Evolutionary conservation across 2,888 invertebrate genomes (phyloP), one percentile per base, ranked within the genome.

Genomic region (Orthosia incerta): DNA sequence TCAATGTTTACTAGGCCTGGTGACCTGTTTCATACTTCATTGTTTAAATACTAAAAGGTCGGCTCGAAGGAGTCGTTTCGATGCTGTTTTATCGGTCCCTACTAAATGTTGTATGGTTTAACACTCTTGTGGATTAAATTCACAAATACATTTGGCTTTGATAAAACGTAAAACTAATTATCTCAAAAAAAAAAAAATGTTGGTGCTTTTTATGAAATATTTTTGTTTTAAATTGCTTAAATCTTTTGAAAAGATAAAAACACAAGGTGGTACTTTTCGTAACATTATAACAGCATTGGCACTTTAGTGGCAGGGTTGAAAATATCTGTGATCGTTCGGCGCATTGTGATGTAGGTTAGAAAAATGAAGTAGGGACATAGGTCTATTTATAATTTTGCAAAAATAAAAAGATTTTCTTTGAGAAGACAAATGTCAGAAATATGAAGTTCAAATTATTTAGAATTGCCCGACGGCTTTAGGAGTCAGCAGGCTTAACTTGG

Each of bases 271-370:
- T 53, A 76, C 62, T 77, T 77, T 71, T 70, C n/a, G 26, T 51
- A 62, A 71, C 61, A 57, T 67, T 80, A 72, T 84, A 63, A 74
- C 90, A 93, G 89, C 89, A 88, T 79, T 83, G 87, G 86, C 75
- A 79, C 79, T 57, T 74, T 82, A 79, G 88, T 84, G 92, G 89
- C 92, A 94, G 94, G 94, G 94, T 94, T 79, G 90, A 89, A 93
- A 92, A 88, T 86, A 93, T 92, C 95, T 95, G 95, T 95, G 95
- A 95, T 95, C 87, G 93, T 86, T 86, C 83, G 91, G 93, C 90
- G 91, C 79, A 90, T 92, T 94, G 95, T 95, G 95, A 95, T 87
- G 92, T 95, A 94, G 93, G 82, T 84, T 93, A 92, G 87, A 82
- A 64, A 80, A 71, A 57, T 82, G 71, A 67, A 69, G 68, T 70